phyloP scores from a whole-genome alignment of 2,113 vertebrate genomes.

The mouse (Mus musculus) region GRCm39 chr10:85457001-85457500 shows the following conservation, averaged over 20 bases:
- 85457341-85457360: not conserved
- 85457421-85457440: not conserved
- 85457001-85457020: too few species aligned
- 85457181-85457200: not conserved
- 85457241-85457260: not conserved
- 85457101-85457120: not conserved
- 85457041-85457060: not conserved
- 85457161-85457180: not conserved
- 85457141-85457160: not conserved
- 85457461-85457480: not conserved
- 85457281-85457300: not conserved
- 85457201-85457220: not conserved
- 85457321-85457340: not conserved
- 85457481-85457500: not conserved
- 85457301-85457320: not conserved
- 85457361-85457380: not conserved
- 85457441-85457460: not conserved
- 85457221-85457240: not conserved
- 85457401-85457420: not conserved
- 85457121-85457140: not conserved
- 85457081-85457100: fast-evolving
- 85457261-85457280: not conserved
- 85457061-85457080: fast-evolving
- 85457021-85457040: not conserved
- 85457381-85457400: not conserved